Evolutionary conservation across 1,140 invertebrate genomes (phyloP).

Genomic region (Macrostomum lignano): DNA sequence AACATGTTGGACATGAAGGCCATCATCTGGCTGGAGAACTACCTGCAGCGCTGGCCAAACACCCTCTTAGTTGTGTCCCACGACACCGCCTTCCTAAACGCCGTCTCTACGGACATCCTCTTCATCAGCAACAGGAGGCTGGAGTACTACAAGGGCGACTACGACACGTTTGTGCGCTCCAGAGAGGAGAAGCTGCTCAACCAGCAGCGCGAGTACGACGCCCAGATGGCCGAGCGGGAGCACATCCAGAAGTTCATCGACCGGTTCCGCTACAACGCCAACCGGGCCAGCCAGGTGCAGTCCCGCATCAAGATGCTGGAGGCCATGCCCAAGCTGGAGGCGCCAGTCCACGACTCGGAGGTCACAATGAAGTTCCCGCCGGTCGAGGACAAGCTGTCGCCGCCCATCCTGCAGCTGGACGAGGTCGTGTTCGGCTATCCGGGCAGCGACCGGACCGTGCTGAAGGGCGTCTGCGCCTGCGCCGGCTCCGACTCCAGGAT

Average conservation of each 20-base stretch:
- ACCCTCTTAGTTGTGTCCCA: slow-evolving; percentile 90
- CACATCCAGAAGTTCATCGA: slow-evolving; percentile 64
- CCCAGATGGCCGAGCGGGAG: slow-evolving; percentile 66
- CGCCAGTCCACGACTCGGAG: slow-evolving; percentile 68
- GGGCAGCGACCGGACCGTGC: slow-evolving; percentile 36
- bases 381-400: slow-evolving; percentile 56
- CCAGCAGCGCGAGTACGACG: slow-evolving; percentile 81
- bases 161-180: slow-evolving; percentile 71
- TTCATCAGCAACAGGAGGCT: slow-evolving; percentile 62
- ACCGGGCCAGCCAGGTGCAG: slow-evolving; percentile 82
- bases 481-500: slow-evolving; percentile 75
- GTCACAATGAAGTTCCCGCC: slow-evolving; percentile 73
- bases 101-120: slow-evolving; percentile 80
- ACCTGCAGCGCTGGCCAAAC: slow-evolving; percentile 76
- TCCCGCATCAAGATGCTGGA: slow-evolving; percentile 96
- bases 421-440: slow-evolving; percentile 75
- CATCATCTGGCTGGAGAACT: slow-evolving; percentile 93
- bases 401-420: slow-evolving; percentile 71
- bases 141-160: slow-evolving; percentile 70
- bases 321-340: slow-evolving; percentile 75
- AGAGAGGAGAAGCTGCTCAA: slow-evolving; percentile 76
- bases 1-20: slow-evolving; percentile 97
- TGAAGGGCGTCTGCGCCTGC: slow-evolving; percentile 56
- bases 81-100: slow-evolving; percentile 79
- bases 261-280: slow-evolving; percentile 90